Evolutionary conservation across 2,888 invertebrate genomes (phyloP), one percentile per base, ranked within the genome.

Genomic region (Melinaea menophilus): DNA sequence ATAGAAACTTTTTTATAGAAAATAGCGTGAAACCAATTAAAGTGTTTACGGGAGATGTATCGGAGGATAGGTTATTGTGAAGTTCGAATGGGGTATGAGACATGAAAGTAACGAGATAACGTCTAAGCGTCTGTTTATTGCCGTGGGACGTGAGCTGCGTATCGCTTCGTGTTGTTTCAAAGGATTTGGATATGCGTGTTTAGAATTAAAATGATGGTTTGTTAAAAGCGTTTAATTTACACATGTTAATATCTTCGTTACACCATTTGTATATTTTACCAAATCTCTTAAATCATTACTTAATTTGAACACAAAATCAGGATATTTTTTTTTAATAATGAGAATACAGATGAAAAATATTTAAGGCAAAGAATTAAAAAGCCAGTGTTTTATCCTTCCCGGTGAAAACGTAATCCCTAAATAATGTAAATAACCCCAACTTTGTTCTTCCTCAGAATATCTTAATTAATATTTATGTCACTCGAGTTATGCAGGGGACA

Each of bases 121-220:
- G 51, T 51, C 51, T 51, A 31, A 61, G 55, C 58, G 58, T 35
- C 63, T 60, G 64, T 61, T 64, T 64, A 64, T 64, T 64, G 64
- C 34, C 35, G 45, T n/a, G 45, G 55, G 12, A 45, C 64, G 64
- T 64, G 64, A 61, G 55, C 61, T 61, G 58, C 61, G 58, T 64
- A 61, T 22, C 64, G 57, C 34, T 47, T 61, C 56, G 55, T 61
- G 61, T 58, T 56, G 13, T 31, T 3, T 31, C 31, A 51, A 51
- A 58, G 64, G 64, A 64, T 64, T 64, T 64, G 61, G 61, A 61
- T 61, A 64, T 11, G 64, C 64, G 61, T 64, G 64, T 35, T 47
- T 61, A 5, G 58, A 61, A 64, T 64, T 61, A 13, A 58, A 61
- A 64, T 64, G 47, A 46, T 9, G 3, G 35, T 4, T 35, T 62